Evolutionary conservation across 2,888 invertebrate species (phyloP).

Genomic region (Caenorhabditis macrosperma): DNA sequence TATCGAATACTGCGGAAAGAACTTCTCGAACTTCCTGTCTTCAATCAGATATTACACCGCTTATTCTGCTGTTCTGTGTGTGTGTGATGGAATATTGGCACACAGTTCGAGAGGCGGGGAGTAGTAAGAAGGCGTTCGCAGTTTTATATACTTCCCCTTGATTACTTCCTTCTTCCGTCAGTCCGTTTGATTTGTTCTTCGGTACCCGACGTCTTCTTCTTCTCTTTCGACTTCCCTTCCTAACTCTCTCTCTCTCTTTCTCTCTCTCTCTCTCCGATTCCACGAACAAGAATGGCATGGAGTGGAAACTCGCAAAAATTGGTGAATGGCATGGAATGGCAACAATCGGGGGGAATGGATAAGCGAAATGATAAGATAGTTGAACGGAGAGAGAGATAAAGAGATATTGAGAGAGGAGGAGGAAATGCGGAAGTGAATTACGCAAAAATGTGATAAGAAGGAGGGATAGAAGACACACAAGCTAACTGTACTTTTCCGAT

Average conservation of each 20-base stretch:
- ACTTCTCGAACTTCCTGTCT: background rate
- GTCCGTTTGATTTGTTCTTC: no score
- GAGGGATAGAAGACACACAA: background rate
- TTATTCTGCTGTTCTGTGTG: no score
- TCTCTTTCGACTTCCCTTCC: background rate
- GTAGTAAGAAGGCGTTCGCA: no score
- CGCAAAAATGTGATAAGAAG: constrained; percentile 23
- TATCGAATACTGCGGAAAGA: no score
- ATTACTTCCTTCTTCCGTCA: no score
- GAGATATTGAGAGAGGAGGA: constrained; percentile 14
- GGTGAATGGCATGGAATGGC: background rate
- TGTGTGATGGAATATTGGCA: no score
- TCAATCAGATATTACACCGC: no score
- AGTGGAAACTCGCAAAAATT: background rate
- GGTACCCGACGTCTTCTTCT: no score
- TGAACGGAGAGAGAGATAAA: constrained; percentile 12
- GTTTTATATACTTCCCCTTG: no score
- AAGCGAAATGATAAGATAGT: constrained; percentile 42
- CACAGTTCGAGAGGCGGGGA: no score
- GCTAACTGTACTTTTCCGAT: background rate
- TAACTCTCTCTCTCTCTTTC: background rate
- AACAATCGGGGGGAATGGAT: constrained; percentile 25
- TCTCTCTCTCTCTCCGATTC: background rate
- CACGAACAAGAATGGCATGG: background rate
- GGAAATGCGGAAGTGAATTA: constrained; percentile 33